Evolutionary conservation across 2,113 vertebrate genomes (phyloP), one percentile per base, ranked within the genome.

Genomic region (Oncorhynchus clarkii): DNA sequence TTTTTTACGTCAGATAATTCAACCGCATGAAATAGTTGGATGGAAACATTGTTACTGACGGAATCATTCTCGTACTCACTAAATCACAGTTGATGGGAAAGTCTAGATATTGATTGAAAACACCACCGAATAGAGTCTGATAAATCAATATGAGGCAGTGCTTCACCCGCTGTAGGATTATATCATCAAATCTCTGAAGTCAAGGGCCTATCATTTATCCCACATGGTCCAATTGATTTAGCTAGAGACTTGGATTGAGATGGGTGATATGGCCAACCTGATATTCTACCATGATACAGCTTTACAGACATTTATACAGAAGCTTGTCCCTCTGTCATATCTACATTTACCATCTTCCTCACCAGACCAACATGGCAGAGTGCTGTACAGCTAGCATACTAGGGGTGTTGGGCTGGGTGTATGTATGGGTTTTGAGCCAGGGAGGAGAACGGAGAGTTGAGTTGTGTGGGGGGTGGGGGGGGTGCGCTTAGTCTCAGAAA

Each of bases 331-430:
- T 24, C 7, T 62, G 59, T 62, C n/a, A 22, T 24, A 62, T n/a
- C n/a, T 22, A 62, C 2, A n/a, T 11, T 2, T 62, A 8, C 59
- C n/a, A 5, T 22, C 18, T 24, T 62, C 8, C 59, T 62, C n/a
- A 24, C 8, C 18, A n/a, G 59, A 62, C 7, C 59, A 62, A 62
- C 59, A 62, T 62, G 1, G 22, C 20, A 8, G 20, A 60, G 59
- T 60, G n/a, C 18, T n/a, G 59, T 60, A n/a, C 59, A 62, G 59
- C 1, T 1, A 62, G 59, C 2, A 5, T n/a, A n/a, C 59, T 81
- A 72, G 70, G 75, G 73, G 62, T 73, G 22, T 1, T 69, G 31
- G 60, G 64, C 57, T 24, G 66, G 49, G 13, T 24, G 1, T 65
- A 70, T 16, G 27, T 9, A 22, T 54, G 51, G 16, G 1, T 18